Base-by-base conservation (phyloP, 2,113 vertebrate species). In the Cairina moschata region DNA sequence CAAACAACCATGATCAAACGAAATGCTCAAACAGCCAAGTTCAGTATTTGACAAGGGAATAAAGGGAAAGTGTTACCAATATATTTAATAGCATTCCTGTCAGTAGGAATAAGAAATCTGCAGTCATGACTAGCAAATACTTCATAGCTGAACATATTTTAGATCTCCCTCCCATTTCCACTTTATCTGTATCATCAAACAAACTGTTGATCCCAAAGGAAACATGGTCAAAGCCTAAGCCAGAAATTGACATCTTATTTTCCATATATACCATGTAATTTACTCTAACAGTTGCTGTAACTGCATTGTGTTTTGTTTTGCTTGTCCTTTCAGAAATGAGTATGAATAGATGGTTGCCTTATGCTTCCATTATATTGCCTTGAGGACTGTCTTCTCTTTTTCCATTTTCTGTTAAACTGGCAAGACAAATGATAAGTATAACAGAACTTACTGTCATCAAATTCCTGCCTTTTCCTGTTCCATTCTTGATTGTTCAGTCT, bases 351-450 rank as follows among this genome's bases (percentile, higher is more conserved):
- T 40, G 65, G 28, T 60, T 78, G 32, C 68, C 31, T 40, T 79
- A 42, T 17, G 16, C 22, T 93, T 81, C 82, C n/a, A 59, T 58
- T 79, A 69, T 11, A 80, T 21, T 83, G 22, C 50, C 62, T 69
- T 84, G 65, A 82, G 67, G 55, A 91, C 17, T 68, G 42, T 6
- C 4, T 87, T 94, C 73, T 83, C 69, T 77, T 87, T 40, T 87
- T n/a, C 44, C 66, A 10, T 50, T 91, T 72, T 63, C 36, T 88
- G 56, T 85, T 86, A 58, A 85, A 86, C 13, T 67, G 36, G 6
- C 18, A 91, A 90, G 81, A 90, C 91, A 93, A 76, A 83, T 79
- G 79, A 23, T 55, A 92, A 80, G 11, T 29, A 48, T 71, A 80
- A 83, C 46, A 92, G 44, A 77, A 18, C 50, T 22, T 80, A 32